Evolutionary conservation across 2,797 vertebrate genomes (phyloP).

Genomic region (Dryobates pubescens): DNA sequence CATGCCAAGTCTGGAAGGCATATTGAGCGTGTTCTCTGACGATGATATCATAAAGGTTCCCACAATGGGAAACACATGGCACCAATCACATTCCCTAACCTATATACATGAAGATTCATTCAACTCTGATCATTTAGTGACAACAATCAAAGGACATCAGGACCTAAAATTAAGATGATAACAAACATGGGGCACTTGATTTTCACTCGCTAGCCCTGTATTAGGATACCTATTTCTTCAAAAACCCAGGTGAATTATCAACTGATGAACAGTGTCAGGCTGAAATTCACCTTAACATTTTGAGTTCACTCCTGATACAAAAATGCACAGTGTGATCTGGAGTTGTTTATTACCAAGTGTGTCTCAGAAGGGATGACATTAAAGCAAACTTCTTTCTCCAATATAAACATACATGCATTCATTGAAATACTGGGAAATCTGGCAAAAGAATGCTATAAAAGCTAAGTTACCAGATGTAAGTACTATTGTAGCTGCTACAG

Average conservation of each 20-base stretch:
- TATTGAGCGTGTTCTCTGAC: slow-evolving; percentile 59
- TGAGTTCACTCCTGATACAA: background rate
- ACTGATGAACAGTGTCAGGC: background rate
- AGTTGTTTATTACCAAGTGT: slow-evolving; percentile 32
- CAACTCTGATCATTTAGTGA: slow-evolving; percentile 36
- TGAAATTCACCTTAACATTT: slow-evolving; percentile 24
- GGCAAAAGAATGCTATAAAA: slow-evolving; percentile 30
- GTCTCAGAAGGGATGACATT: slow-evolving; percentile 14
- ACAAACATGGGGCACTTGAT: background rate
- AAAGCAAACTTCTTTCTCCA: slow-evolving; percentile 50
- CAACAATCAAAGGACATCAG: slow-evolving; percentile 29
- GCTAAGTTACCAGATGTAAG: slow-evolving; percentile 46
- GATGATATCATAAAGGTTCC: slow-evolving; percentile 64
- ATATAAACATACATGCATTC: slow-evolving; percentile 33
- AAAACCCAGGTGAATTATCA: background rate
- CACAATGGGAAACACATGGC: slow-evolving; percentile 70
- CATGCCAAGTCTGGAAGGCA: slow-evolving; percentile 69
- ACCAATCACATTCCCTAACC: slow-evolving; percentile 61
- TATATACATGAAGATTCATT: background rate
- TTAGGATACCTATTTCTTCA: background rate
- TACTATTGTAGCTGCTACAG: slow-evolving; percentile 6
- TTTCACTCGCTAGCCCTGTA: background rate
- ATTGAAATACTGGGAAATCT: slow-evolving; percentile 29
- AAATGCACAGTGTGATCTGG: background rate
- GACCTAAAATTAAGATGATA: slow-evolving; percentile 24